Evolutionary conservation across 2,888 invertebrate species (phyloP), one percentile per base, ranked within the genome.

Genomic region (Julus scandinavius): DNA sequence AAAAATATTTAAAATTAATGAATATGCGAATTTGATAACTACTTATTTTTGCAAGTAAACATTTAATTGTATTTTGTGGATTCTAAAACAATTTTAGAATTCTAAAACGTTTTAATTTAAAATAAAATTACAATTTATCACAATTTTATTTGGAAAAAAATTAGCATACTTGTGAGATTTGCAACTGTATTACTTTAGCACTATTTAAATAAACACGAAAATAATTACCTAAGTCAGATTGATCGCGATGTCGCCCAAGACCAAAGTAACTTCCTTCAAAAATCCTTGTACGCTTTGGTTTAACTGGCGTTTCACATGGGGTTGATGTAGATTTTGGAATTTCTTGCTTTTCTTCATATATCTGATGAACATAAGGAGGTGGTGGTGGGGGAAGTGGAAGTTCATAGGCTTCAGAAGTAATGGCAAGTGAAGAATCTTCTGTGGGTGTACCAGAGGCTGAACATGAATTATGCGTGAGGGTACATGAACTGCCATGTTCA

Each of bases 221-320:
- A 80, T 38, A 80, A 13, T 80, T 88, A 91, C 91, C 90, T 89
- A 92, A 88, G 58, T 90, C 90, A 13, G 91, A 91, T 6, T 92
- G 92, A 90, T 93, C 93, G 88, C 90, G 91, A 89, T 93, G 93
- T 85, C 90, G 90, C 84, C 92, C 92, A 85, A 91, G 90, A 17
- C 92, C 92, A 90, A 91, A 90, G 89, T 91, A 93, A 86, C 91
- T 92, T 7, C 93, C 93, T 88, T 92, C 92, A 7, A 91, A 91
- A 86, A 92, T 90, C 20, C 54, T 50, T 9, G 38, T 54, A 85
- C 87, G 63, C 45, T 80, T 40, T 13, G 80, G 38, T 50, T 88
- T 87, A 45, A 80, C 7, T 6, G 85, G 54, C 15, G 87, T 45
- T 20, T 87, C 85, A 9, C 88, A 54, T 15, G 88, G 88, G 1